Evolutionary conservation across 2,113 vertebrate species (phyloP), one percentile per base, ranked within the genome.

Genomic region (Archilochus colubris): DNA sequence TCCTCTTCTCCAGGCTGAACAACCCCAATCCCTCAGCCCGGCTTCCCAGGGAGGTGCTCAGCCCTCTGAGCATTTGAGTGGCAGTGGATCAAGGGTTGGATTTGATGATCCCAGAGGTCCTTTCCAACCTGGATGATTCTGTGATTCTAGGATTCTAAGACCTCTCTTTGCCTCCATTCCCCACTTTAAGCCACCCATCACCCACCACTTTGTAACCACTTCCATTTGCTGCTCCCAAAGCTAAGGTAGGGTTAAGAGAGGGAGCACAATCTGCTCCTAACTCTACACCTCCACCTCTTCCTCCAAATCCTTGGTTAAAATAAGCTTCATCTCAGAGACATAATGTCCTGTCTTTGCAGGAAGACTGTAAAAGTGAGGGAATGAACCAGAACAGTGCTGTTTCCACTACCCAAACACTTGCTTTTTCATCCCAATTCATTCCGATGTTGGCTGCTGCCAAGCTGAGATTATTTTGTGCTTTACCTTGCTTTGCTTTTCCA

Each of bases 381-480:
- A 76, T 7, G 28, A 92, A 59, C 3, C 79, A 75, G 33, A 46
- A 66, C 67, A 3, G 9, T 12, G 66, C 7, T 28, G 2, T 55
- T 82, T n/a, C 36, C 5, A 16, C 48, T 33, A 15, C 66, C 75
- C 51, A 33, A 19, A 44, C 31, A 5, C 28, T 54, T 38, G 9
- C 9, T 89, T 67, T 68, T 82, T 38, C 62, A 58, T 48, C 18
- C 20, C 30, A 38, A 5, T 33, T 33, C 17, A 12, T 14, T 16
- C 24, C 3, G 33, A 51, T 0, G 0, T 9, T 24, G 38, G 27
- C 27, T 68, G 24, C 50, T 79, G 63, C 7, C 14, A 55, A 9
- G 8, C 18, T 72, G 38, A 38, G 43, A n/a, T 27, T 1, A 44
- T n/a, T 54, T 15, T 30, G 43, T 48, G 33, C 38, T 86, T 36